Base-by-base conservation (phyloP, 2,888 invertebrate genomes). In the Pseudococcus viburni region DNA sequence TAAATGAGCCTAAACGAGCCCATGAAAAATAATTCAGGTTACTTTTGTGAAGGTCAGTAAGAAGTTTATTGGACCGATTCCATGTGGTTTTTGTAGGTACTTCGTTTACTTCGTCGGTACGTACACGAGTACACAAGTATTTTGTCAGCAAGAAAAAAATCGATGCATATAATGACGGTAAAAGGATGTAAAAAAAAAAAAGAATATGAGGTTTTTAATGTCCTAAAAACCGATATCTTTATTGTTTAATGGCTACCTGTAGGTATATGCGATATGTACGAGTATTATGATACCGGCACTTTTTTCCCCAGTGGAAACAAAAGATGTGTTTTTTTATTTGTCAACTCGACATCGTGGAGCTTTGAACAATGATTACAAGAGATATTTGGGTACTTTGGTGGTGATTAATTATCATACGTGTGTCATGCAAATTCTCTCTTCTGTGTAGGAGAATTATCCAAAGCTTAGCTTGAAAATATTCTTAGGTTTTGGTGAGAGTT, bases 11-110 rank as follows among this genome's bases (percentile, higher is more conserved):
- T 64, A 64, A 64, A 64, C 64, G 64, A 64, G 64, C 64, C 64
- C 64, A 64, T 64, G 64, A 64, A 64, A 64, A 64, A 64, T 64
- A 64, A 64, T 64, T 64, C 64, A 64, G 64, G 64, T 64, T 64
- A 64, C 19, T 64, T 64, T 64, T 64, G 77, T 77, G 77, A 77
- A 77, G 77, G 33, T 77, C 77, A 77, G 17, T 39, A 15, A 39
- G 9, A 77, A 77, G 39, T 77, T 33, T 39, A 77, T 77, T 77
- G 77, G 77, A 77, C 39, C 33, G 39, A 77, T 77, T 77, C 77
- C 77, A 77, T 39, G 64, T 64, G 64, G 64, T 64, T 64, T 64
- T 55, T 15, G 15, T 51, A 51, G 15, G 64, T 64, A 64, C 64
- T 64, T 64, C 22, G 64, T 22, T 22, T 22, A 64, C 22, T 64